Evolutionary conservation across 2,113 vertebrate genomes (phyloP), one percentile per base, ranked within the genome.

Genomic region (Spheniscus mendiculus): DNA sequence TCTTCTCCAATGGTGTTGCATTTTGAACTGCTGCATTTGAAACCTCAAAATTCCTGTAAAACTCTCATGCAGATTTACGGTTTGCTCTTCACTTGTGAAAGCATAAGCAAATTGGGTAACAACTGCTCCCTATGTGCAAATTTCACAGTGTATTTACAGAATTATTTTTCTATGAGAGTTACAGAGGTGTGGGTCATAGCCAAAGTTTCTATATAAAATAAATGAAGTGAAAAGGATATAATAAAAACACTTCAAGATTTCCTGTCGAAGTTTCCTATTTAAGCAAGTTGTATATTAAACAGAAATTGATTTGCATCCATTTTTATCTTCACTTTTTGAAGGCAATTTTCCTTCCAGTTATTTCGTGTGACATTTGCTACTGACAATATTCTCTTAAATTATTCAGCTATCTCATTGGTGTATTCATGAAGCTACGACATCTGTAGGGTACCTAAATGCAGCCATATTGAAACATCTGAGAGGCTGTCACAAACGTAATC

Each of bases 311-410:
- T 91, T 71, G 42, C 29, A 89, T 61, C 40, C 40, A 92, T 90
- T 92, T 92, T 96, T 89, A 96, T 63, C 80, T 71, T 97, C 62
- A 82, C 52, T 95, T 96, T 94, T 50, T 87, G 65, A 96, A 93
- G 40, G 49, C 19, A 93, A 36, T 90, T 97, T 97, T 93, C 56
- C 42, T 89, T 83, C 25, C 49, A 78, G 44, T 93, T 63, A 59
- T 73, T 97, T 94, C 2, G 4, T 80, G 59, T 96, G 92, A 94
- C 94, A 97, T 95, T 97, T 97, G 94, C 73, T 93, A 62, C 89
- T 69, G 77, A 97, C 77, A 97, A 83, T 71, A 92, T 36, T 90
- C 72, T 95, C 67, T 95, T 98, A 92, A 98, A 98, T 98, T 97
- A 97, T 98, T 97, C 72, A 97, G 47, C 59, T 89, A n/a, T 87